phyloP scores from a whole-genome alignment of 1,140 invertebrate genomes.

The Antheraea mylitta region DNA sequence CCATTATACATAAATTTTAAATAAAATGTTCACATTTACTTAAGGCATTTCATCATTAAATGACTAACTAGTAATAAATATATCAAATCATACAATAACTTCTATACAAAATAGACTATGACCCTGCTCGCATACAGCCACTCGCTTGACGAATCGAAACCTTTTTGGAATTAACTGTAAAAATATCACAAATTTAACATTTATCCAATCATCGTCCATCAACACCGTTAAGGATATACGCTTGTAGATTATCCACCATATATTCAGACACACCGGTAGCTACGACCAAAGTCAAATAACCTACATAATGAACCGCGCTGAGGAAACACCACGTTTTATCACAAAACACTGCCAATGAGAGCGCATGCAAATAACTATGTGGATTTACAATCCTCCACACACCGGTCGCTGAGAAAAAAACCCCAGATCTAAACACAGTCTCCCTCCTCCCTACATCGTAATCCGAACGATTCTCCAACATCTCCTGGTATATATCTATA shows the following conservation, averaged over 20 bases:
- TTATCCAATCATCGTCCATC: conserved; percentile 24
- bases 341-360: conserved; percentile 88
- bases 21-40: too few relatives aligned
- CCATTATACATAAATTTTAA: too few relatives aligned
- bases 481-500: conserved; percentile 87
- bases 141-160: background rate
- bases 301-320: conserved; percentile 81
- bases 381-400: conserved; percentile 90
- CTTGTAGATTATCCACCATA: conserved; percentile 46
- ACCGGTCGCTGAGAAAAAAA: conserved; percentile 86
- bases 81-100: background rate
- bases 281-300: conserved; percentile 58
- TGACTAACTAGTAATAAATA: background rate
- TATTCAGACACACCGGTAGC: conserved; percentile 56
- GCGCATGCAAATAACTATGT: conserved; percentile 87
- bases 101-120: background rate
- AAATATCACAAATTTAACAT: background rate
- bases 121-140: background rate
- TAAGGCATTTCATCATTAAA: background rate
- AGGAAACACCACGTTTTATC: conserved; percentile 88
- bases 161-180: background rate
- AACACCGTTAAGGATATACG: conserved; percentile 37
- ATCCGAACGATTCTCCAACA: conserved; percentile 83
- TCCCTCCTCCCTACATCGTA: conserved; percentile 78
- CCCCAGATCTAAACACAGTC: conserved; percentile 80